Evolutionary conservation across 37 sponge, comb jelly and placozoan species (phyloP).

Genomic region (Mnemiopsis leidyi): DNA sequence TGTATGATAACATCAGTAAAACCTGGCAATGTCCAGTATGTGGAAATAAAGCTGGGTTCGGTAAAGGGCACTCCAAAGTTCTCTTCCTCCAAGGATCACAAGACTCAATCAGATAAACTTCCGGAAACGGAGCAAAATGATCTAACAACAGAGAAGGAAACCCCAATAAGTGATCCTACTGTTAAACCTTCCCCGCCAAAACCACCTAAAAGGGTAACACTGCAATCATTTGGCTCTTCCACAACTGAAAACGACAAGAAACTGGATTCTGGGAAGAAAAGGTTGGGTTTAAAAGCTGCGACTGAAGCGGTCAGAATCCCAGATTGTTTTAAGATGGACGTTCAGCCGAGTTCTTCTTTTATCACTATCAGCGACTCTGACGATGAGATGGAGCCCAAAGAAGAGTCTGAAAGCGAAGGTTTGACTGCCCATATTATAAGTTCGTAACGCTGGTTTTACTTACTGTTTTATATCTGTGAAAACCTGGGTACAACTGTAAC

Average conservation of each 20-base stretch:
- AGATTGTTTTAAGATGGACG: neutral
- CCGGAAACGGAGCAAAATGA: neutral
- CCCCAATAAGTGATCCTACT: neutral
- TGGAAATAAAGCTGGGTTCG: neutral
- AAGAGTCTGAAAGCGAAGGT: slow-evolving; percentile 29
- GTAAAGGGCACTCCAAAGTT: neutral
- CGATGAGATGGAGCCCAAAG: neutral
- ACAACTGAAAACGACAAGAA: neutral
- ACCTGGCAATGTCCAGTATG: neutral
- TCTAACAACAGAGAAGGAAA: neutral
- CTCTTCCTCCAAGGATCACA: neutral
- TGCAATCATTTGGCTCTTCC: neutral
- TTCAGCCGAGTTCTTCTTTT: neutral
- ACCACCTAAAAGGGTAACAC: neutral
- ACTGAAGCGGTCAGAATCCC: neutral
- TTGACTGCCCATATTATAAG: no score
- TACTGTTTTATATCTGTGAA: no score
- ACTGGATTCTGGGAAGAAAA: neutral
- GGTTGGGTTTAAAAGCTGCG: neutral
- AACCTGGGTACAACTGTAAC: no score
- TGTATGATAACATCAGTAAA: slow-evolving; percentile 39
- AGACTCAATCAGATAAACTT: neutral
- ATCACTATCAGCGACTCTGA: neutral
- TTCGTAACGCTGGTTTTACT: no score
- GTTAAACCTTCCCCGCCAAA: neutral